These are phyloP conservation scores for Enteromius fasciolatus DNA, from an alignment of 2,797 vertebrate species.

Conservation along the genomic window DNA sequence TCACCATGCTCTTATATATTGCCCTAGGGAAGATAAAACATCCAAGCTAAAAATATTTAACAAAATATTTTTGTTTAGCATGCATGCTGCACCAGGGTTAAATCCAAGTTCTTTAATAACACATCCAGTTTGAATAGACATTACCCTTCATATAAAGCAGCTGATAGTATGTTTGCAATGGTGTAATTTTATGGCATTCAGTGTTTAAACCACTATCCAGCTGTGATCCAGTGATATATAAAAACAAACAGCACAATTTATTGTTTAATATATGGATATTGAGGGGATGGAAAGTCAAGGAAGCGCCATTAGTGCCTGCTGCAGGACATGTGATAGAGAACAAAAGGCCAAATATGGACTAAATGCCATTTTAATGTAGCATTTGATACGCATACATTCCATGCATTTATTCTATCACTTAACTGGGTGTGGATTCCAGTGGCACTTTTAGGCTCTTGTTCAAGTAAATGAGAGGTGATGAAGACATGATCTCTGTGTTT, in stretches of 20 bases:
- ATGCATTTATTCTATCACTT: slow-evolving; percentile 6
- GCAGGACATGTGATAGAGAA: slow-evolving; percentile 20
- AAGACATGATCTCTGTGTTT: slow-evolving; percentile 52
- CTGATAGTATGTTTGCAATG: background rate
- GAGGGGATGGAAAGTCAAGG: background rate
- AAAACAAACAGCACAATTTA: background rate
- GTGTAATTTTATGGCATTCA: background rate
- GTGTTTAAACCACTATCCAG: background rate
- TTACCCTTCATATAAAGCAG: background rate
- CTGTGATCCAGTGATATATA: background rate
- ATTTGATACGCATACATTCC: slow-evolving; percentile 29
- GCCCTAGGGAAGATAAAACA: background rate
- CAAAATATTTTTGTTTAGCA: background rate
- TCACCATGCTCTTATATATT: background rate
- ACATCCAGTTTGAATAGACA: background rate
- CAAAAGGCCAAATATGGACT: background rate
- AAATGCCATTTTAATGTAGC: slow-evolving; percentile 30
- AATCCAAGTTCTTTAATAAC: background rate
- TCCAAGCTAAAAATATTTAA: background rate
- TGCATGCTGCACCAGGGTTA: background rate
- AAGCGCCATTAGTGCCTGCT: background rate
- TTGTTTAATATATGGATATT: background rate
- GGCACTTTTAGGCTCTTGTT: slow-evolving; percentile 14
- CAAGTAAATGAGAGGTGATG: slow-evolving; percentile 42
- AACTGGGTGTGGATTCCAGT: slow-evolving; percentile 26